Evolutionary conservation across 2,888 invertebrate genomes (phyloP).

Genomic region (Ornithoptera priamus): DNA sequence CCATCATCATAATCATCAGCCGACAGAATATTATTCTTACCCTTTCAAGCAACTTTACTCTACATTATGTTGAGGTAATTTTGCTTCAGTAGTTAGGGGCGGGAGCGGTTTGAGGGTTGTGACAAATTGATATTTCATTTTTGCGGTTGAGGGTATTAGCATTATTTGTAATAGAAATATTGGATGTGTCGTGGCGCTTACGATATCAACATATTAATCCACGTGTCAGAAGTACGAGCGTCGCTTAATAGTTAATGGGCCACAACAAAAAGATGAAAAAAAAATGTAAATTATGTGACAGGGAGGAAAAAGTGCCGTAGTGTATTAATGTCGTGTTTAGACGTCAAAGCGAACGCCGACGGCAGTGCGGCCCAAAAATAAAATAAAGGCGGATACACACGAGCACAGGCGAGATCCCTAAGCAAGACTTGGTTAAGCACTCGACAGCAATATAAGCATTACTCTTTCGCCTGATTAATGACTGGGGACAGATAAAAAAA

Average conservation of each 20-base stretch:
- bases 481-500: slow-evolving; percentile 1
- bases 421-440: slow-evolving; percentile 3
- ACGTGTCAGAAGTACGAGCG: slow-evolving; percentile 57
- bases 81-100: slow-evolving; percentile 9
- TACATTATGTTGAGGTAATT: background rate
- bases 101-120: background rate
- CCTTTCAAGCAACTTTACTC: background rate
- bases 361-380: slow-evolving; percentile 60
- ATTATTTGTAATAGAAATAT: slow-evolving; percentile 33
- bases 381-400: slow-evolving; percentile 50
- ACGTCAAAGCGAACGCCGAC: slow-evolving; percentile 72
- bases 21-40: slow-evolving; percentile 6
- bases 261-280: slow-evolving; percentile 49
- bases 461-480: slow-evolving; percentile 17
- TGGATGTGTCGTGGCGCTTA: slow-evolving; percentile 47
- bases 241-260: slow-evolving; percentile 77
- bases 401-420: slow-evolving; percentile 30
- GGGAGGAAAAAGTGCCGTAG: slow-evolving; percentile 66
- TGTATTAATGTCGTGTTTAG: slow-evolving; percentile 78
- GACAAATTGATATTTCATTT: slow-evolving; percentile 32
- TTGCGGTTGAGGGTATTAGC: slow-evolving; percentile 31
- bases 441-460: slow-evolving; percentile 10
- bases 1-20: slow-evolving; percentile 4
- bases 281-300: slow-evolving; percentile 75
- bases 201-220: slow-evolving; percentile 65